These are phyloP conservation scores for Nycteola revayana DNA, from an alignment of 2,888 invertebrate genomes.

Conservation along the genomic window DNA sequence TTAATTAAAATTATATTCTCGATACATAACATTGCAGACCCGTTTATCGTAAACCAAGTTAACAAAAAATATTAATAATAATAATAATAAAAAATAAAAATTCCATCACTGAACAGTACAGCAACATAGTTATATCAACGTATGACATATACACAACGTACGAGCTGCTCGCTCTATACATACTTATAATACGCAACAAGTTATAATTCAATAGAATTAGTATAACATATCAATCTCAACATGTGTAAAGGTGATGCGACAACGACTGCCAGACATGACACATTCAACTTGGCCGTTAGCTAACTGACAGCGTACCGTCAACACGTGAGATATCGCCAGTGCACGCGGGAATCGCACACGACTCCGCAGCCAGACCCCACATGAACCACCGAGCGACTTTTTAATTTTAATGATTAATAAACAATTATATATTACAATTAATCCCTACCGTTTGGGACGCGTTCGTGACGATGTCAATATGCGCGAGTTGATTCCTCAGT, in stretches of 20 bases:
- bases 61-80: constrained; percentile 67
- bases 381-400: constrained; percentile 57
- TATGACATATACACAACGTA: constrained; percentile 42
- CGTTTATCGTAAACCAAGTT: constrained; percentile 77
- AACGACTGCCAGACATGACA: constrained; percentile 46
- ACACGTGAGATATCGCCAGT: constrained; percentile 35
- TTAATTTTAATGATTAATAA: constrained; percentile 55
- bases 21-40: constrained; percentile 76
- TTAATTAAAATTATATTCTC: constrained; percentile 68
- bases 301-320: constrained; percentile 28
- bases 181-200: constrained; percentile 79
- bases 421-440: constrained; percentile 65
- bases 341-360: constrained; percentile 42
- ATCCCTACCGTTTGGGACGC: constrained; percentile 67
- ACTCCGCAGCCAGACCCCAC: constrained; percentile 40
- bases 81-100: constrained; percentile 68
- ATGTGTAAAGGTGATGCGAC: constrained; percentile 79
- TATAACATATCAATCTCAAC: constrained; percentile 81
- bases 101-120: constrained; percentile 64
- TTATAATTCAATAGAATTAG: constrained; percentile 81
- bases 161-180: constrained; percentile 40
- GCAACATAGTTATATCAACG: constrained; percentile 54
- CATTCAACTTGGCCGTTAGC: constrained; percentile 22
- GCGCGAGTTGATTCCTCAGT: constrained; percentile 81
- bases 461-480: constrained; percentile 78